These are phyloP conservation scores for Brachynemurus nebulosus DNA, from an alignment of 2,888 invertebrate genomes.

Conservation along the genomic window DNA sequence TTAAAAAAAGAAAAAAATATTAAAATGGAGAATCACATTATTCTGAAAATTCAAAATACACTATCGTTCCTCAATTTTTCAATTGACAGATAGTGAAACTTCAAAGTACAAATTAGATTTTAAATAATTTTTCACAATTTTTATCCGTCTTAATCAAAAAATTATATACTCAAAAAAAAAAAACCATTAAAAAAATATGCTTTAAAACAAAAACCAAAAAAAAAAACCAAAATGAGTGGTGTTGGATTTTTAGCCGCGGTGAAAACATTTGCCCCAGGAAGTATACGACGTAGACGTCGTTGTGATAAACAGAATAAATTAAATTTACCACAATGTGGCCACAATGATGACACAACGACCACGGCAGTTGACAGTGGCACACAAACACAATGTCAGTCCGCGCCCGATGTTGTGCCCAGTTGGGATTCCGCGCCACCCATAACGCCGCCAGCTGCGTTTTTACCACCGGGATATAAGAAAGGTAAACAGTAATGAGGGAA, in stretches of 20 bases:
- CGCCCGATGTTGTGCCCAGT: constrained; percentile 39
- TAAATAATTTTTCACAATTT: too few relatives aligned
- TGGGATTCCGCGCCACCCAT: constrained; percentile 48
- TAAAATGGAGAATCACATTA: too few relatives aligned
- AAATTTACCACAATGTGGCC: constrained; percentile 28
- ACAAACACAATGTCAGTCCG: constrained; percentile 17
- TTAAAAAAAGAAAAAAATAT: too few relatives aligned
- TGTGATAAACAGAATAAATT: constrained; percentile 46
- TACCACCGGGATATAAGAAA: constrained; percentile 42
- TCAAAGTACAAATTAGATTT: too few relatives aligned
- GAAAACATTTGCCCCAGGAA: constrained; percentile 48
- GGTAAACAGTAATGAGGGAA: constrained; percentile 4
- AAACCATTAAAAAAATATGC: constrained; percentile 1
- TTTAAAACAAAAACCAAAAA: too few relatives aligned
- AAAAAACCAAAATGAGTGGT: constrained; percentile 34
- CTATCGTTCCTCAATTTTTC: too few relatives aligned
- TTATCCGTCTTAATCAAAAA: too few relatives aligned
- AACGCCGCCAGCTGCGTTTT: constrained; percentile 52
- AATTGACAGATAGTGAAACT: too few relatives aligned
- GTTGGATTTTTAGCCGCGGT: constrained; percentile 43
- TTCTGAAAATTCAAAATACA: too few relatives aligned
- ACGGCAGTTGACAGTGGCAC: constrained; percentile 9
- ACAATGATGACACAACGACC: constrained; percentile 22
- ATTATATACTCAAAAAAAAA: background rate
- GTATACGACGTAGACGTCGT: constrained; percentile 42